Conservation (phyloP, 2,797 vertebrate genomes). For the Pseudomugil tenellus region DNA sequence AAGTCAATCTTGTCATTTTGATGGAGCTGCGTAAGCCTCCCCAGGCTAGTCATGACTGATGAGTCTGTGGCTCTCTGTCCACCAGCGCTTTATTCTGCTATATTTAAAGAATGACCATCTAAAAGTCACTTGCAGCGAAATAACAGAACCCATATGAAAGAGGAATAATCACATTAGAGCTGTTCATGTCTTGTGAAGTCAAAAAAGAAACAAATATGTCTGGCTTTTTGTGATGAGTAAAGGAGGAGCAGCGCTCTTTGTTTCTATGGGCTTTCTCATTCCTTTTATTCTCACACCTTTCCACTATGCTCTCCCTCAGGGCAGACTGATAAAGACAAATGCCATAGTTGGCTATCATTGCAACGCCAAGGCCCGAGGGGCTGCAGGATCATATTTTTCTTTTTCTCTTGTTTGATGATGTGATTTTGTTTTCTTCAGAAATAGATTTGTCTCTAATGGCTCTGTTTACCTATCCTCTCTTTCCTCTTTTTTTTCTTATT, state of each 20-base stretch:
- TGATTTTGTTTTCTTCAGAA: constrained; percentile 88
- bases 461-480: constrained; percentile 84
- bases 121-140: constrained; percentile 38
- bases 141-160: constrained; percentile 36
- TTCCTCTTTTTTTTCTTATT: constrained; percentile 60
- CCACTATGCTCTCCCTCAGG: constrained; percentile 69
- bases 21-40: constrained; percentile 73
- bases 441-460: constrained; percentile 89
- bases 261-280: constrained; percentile 65
- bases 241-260: constrained; percentile 51
- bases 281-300: constrained; percentile 65
- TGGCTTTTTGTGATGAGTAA: constrained; percentile 45
- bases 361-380: constrained; percentile 76
- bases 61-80: constrained; percentile 66
- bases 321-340: constrained; percentile 88
- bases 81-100: constrained; percentile 68
- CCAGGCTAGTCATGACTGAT: constrained; percentile 74
- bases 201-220: constrained; percentile 52
- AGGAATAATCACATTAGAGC: constrained; percentile 37
- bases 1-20: constrained; percentile 81
- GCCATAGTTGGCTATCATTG: constrained; percentile 83
- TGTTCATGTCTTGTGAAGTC: constrained; percentile 32
- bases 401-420: constrained; percentile 87
- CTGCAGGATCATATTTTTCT: constrained; percentile 84
- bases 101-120: constrained; percentile 74